Evolutionary conservation across 1,140 invertebrate species (phyloP).

Genomic region (Saccostrea echinata): DNA sequence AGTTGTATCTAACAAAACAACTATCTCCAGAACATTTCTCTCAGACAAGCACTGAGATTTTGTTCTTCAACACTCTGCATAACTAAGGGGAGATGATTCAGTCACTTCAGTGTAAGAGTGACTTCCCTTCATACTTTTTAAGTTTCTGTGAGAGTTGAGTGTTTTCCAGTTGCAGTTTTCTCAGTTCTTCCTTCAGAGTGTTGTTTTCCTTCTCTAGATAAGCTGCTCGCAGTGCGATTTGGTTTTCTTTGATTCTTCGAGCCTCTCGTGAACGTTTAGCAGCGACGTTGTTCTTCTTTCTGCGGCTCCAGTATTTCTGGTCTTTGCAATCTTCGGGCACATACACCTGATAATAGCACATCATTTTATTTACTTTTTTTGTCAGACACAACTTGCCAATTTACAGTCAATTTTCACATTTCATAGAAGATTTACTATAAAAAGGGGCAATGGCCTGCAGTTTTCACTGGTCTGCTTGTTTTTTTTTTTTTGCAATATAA

Average conservation of each 20-base stretch:
- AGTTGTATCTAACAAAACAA: neutral
- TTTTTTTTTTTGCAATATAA: no score
- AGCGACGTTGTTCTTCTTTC: constrained; percentile 99
- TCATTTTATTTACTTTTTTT: neutral
- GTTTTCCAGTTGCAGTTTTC: constrained; percentile 91
- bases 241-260: constrained; percentile 97
- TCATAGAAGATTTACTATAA: neutral
- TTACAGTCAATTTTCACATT: neutral
- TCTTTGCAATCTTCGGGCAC: constrained; percentile 98
- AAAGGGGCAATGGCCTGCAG: neutral
- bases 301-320: constrained; percentile 97
- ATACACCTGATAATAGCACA: constrained; percentile 85
- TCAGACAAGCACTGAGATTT: neutral
- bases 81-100: neutral
- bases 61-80: neutral
- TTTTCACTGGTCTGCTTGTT: no score
- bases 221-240: constrained; percentile 95
- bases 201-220: constrained; percentile 94
- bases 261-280: constrained; percentile 97
- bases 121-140: constrained; percentile 76
- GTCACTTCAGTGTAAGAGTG: neutral
- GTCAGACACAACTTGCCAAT: neutral
- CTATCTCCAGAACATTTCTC: neutral
- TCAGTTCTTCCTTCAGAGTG: constrained; percentile 73
- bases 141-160: constrained; percentile 91